Evolutionary conservation across 2,113 vertebrate species (phyloP).

Genomic region (Scomber colias): DNA sequence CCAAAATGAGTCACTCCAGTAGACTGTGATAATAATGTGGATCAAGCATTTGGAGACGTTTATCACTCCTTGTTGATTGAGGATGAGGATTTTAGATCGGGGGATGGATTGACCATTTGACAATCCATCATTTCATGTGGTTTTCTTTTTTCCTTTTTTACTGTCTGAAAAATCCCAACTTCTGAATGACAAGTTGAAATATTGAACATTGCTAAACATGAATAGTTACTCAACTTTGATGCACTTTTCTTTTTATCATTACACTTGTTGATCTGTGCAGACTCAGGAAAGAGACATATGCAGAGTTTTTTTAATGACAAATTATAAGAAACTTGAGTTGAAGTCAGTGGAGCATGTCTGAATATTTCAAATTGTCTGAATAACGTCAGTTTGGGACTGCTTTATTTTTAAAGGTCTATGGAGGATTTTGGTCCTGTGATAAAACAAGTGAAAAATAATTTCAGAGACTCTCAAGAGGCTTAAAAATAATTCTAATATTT

Average conservation of each 20-base stretch:
- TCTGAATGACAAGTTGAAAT: slow-evolving; percentile 61
- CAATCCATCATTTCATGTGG: slow-evolving; percentile 25
- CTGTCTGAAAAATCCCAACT: slow-evolving; percentile 30
- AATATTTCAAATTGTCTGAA: slow-evolving; percentile 59
- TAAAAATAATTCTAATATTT: slow-evolving; percentile 60
- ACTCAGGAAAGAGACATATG: background rate
- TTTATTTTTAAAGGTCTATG: slow-evolving; percentile 47
- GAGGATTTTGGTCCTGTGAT: slow-evolving; percentile 61
- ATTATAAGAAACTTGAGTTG: slow-evolving; percentile 53
- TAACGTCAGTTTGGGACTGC: slow-evolving; percentile 48
- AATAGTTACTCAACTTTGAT: background rate
- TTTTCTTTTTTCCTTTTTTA: background rate
- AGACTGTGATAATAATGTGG: slow-evolving; percentile 51
- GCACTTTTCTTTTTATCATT: slow-evolving; percentile 31
- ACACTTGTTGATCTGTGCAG: slow-evolving; percentile 40
- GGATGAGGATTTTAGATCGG: slow-evolving; percentile 56
- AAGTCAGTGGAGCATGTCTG: slow-evolving; percentile 48
- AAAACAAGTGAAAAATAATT: slow-evolving; percentile 48
- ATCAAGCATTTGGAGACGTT: slow-evolving; percentile 51
- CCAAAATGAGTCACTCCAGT: slow-evolving; percentile 36
- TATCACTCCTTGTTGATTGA: slow-evolving; percentile 61
- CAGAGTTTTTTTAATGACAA: slow-evolving; percentile 43
- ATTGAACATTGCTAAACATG: slow-evolving; percentile 54
- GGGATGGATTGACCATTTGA: slow-evolving; percentile 38
- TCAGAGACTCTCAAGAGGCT: slow-evolving; percentile 57